Percentiles rank a stretch among this genome's conserved stretches.
These are phyloP conservation scores for Gryllus longicercus DNA, from an alignment of 2,888 invertebrate species.

Conservation along the genomic window DNA sequence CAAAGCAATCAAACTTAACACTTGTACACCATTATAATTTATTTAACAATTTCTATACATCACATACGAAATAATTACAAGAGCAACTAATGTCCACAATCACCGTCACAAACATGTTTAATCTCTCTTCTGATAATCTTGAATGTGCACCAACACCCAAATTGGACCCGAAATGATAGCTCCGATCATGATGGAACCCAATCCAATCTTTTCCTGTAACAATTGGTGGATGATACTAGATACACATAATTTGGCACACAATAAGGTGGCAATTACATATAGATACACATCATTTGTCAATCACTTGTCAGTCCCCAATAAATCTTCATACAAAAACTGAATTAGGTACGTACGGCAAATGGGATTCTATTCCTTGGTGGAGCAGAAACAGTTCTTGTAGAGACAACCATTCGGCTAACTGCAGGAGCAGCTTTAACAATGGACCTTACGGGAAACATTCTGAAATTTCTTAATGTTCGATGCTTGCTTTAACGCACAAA, in stretches of 20 bases:
- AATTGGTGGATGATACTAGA: not conserved
- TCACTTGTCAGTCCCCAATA: not conserved
- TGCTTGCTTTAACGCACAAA: too few species aligned
- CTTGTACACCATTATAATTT: not conserved
- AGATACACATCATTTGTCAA: not conserved
- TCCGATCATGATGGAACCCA: slow-evolving; percentile 24
- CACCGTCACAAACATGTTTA: not conserved
- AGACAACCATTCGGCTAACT: not conserved
- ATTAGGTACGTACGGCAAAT: not conserved
- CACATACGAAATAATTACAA: not conserved
- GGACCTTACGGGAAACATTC: slow-evolving; percentile 28
- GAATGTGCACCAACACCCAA: slow-evolving; percentile 29
- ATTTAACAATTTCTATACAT: slow-evolving; percentile 20
- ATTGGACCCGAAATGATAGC: slow-evolving; percentile 25
- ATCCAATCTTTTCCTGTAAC: slow-evolving; percentile 31
- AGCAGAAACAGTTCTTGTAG: not conserved
- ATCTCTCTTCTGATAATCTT: slow-evolving; percentile 24
- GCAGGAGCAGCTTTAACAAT: not conserved
- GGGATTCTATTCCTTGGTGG: not conserved
- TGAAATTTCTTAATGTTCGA: not conserved
- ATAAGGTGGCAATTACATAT: too few species aligned
- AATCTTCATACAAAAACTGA: not conserved
- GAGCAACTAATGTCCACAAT: slow-evolving; percentile 1
- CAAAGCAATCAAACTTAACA: too few species aligned
- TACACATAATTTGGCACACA: not conserved